Conservation (phyloP, 2,797 vertebrate genomes). For the Microctenopoma stevenorrisi region DNA sequence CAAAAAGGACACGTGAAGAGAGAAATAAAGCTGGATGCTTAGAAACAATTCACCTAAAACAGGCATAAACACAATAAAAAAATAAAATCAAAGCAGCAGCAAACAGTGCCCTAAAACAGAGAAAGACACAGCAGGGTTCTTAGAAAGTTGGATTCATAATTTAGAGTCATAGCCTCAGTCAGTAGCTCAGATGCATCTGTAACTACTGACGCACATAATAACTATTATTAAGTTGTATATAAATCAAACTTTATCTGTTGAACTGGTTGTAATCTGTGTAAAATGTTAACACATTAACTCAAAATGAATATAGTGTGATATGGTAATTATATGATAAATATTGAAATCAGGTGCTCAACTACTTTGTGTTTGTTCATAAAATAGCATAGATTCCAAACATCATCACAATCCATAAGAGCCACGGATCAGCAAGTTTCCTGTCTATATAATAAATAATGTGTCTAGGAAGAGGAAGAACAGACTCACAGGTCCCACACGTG, state of each 20-base stretch:
- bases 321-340: background rate
- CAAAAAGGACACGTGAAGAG: background rate
- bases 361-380: too few species aligned
- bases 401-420: background rate
- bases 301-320: background rate
- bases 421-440: background rate
- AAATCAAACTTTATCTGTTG: background rate
- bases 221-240: too few species aligned
- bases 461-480: background rate
- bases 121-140: too few species aligned
- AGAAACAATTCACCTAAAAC: background rate
- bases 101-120: too few species aligned
- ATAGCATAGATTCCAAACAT: background rate
- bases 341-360: background rate
- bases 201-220: too few species aligned
- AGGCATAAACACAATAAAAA: background rate
- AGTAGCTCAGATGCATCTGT: background rate
- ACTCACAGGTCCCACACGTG: background rate
- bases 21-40: background rate
- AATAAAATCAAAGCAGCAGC: too few species aligned
- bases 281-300: background rate
- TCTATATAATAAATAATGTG: background rate
- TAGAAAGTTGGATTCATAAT: too few species aligned
- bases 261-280: background rate
- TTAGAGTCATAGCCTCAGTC: background rate